phyloP scores from a whole-genome alignment of 92 coral and sea anemone genomes.

The Pocillopora grandis region DNA sequence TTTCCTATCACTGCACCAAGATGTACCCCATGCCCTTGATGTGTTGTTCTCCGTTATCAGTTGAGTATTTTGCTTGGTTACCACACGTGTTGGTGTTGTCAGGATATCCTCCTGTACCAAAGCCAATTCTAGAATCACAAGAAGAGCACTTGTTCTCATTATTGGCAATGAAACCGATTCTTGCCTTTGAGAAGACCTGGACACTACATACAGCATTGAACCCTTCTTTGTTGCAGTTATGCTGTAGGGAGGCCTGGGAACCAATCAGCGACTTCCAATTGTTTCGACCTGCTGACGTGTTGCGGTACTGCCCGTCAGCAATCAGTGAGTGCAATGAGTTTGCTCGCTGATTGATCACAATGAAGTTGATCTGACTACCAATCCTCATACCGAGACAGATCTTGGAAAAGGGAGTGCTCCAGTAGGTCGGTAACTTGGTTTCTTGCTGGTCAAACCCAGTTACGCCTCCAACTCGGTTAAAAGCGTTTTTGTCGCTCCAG shows the following conservation, averaged over 20 bases:
- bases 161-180: background rate
- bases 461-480: conserved; percentile 16
- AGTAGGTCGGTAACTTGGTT: conserved; percentile 30
- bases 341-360: background rate
- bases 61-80: background rate
- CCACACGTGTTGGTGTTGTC: conserved; percentile 22
- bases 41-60: conserved; percentile 16
- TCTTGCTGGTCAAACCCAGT: conserved; percentile 35
- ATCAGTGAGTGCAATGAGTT: conserved; percentile 8
- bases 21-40: conserved; percentile 19
- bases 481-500: conserved; percentile 25
- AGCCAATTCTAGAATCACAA: conserved; percentile 26
- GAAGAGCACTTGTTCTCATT: background rate
- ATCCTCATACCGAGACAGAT: conserved; percentile 51
- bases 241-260: background rate
- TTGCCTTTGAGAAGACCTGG: background rate
- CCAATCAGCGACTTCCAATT: conserved; percentile 21
- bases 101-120: conserved; percentile 16
- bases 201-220: background rate
- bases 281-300: background rate
- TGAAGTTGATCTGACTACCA: background rate
- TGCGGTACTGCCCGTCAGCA: conserved; percentile 22
- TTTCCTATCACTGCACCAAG: conserved; percentile 1
- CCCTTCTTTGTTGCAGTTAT: background rate
- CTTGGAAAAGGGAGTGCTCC: conserved; percentile 34